These are phyloP conservation scores for Phocides pigmalion DNA, from an alignment of 1,140 invertebrate genomes.

Conservation along the genomic window DNA sequence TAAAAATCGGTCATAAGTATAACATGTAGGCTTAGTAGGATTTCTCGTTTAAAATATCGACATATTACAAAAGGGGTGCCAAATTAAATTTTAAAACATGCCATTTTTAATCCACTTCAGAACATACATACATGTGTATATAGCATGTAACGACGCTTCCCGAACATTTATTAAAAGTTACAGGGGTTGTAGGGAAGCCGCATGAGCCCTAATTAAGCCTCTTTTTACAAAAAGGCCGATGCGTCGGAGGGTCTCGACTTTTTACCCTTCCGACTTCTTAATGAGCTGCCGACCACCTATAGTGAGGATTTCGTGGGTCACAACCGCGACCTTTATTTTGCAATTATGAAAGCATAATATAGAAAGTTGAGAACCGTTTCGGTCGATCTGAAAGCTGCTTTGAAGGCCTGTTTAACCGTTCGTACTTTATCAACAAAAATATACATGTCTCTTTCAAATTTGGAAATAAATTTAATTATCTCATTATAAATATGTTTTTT, in stretches of 20 bases:
- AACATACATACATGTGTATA: slow-evolving; percentile 42
- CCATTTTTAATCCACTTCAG: slow-evolving; percentile 39
- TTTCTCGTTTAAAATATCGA: too few species aligned
- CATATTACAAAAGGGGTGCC: slow-evolving; percentile 19
- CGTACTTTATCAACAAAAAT: background rate
- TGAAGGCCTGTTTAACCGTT: background rate
- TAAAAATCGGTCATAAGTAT: too few species aligned
- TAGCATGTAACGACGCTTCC: slow-evolving; percentile 61
- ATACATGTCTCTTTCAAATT: too few species aligned
- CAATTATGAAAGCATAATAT: slow-evolving; percentile 27
- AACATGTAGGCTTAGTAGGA: too few species aligned
- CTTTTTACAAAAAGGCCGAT: slow-evolving; percentile 78
- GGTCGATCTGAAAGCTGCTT: background rate
- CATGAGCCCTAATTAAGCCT: slow-evolving; percentile 82
- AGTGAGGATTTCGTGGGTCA: slow-evolving; percentile 45
- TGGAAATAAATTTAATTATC: too few species aligned
- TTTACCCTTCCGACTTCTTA: slow-evolving; percentile 78
- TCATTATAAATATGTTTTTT: too few species aligned
- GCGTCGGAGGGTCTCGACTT: slow-evolving; percentile 60
- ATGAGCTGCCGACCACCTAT: slow-evolving; percentile 70
- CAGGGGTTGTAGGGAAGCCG: slow-evolving; percentile 78
- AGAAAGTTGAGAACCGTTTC: slow-evolving; percentile 8
- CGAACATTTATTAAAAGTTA: slow-evolving; percentile 83
- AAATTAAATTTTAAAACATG: slow-evolving; percentile 35
- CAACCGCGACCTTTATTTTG: slow-evolving; percentile 28